Percentiles rank a stretch among this genome's conserved stretches.
phyloP scores from a whole-genome alignment of 2,797 vertebrate species.

The Distichodus sexfasciatus region DNA sequence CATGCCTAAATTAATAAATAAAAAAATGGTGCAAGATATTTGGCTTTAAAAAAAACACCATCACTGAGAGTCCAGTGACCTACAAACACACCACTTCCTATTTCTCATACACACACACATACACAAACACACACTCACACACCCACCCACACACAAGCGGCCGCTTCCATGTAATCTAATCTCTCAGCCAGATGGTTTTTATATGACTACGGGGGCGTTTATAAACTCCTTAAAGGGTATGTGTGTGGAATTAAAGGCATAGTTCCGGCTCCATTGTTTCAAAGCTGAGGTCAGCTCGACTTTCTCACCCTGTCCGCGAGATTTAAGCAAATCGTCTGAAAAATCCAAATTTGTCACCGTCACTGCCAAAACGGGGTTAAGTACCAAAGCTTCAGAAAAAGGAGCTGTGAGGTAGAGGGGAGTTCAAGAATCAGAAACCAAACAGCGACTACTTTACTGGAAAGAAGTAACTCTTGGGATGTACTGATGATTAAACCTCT shows the following conservation, averaged over 20 bases:
- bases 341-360: constrained; percentile 23
- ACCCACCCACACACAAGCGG: constrained; percentile 45
- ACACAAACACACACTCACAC: constrained; percentile 38
- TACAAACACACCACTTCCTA: constrained; percentile 9
- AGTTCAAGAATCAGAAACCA: no score
- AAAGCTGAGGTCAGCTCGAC: constrained; percentile 32
- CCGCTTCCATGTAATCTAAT: constrained; percentile 52
- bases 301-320: constrained; percentile 11
- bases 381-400: not conserved
- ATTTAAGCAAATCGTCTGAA: constrained; percentile 16
- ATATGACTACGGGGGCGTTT: constrained; percentile 53
- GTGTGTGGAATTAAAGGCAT: constrained; percentile 48
- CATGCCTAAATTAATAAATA: no score
- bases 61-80: not conserved
- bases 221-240: constrained; percentile 54
- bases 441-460: no score
- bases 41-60: not conserved
- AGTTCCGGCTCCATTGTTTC: constrained; percentile 42
- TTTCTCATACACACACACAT: constrained; percentile 1
- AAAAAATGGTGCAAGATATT: no score
- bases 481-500: no score
- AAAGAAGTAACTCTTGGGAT: no score
- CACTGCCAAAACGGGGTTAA: constrained; percentile 3
- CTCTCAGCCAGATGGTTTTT: constrained; percentile 59
- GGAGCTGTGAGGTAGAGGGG: not conserved